phyloP scores from a whole-genome alignment of 2,113 vertebrate genomes.

The Periophthalmodon schlosseri region DNA sequence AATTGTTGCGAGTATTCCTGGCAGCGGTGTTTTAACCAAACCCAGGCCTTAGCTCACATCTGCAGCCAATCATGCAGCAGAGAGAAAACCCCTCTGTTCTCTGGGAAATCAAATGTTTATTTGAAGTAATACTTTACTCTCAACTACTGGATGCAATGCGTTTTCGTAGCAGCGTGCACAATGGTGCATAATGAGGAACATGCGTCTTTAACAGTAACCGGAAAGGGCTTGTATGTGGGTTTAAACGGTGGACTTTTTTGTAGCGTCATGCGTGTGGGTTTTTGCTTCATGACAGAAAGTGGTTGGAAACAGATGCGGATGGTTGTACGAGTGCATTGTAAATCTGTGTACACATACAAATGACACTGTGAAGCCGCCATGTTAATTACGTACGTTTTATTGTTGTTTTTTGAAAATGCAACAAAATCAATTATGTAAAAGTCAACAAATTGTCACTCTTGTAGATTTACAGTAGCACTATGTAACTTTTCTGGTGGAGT shows the following conservation, averaged over 20 bases:
- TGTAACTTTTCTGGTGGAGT: too few relatives aligned
- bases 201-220: conserved; percentile 12
- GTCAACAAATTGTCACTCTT: neutral
- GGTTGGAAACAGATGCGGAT: neutral
- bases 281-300: conserved; percentile 8
- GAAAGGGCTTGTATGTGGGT: conserved; percentile 23
- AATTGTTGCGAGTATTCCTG: conserved; percentile 77
- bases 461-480: too few relatives aligned
- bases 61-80: conserved; percentile 74
- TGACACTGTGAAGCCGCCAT: neutral
- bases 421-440: neutral
- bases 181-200: conserved; percentile 37
- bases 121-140: conserved; percentile 76
- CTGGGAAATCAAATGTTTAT: conserved; percentile 76
- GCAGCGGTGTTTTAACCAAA: conserved; percentile 76
- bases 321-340: neutral
- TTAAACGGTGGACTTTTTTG: conserved; percentile 15
- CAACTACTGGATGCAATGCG: conserved; percentile 72
- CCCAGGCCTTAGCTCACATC: conserved; percentile 78
- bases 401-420: neutral
- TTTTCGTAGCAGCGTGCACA: conserved; percentile 54
- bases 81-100: conserved; percentile 69
- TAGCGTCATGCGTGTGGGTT: neutral
- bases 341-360: conserved; percentile 1
- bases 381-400: neutral